These are phyloP conservation scores for Ceratosolen solmsi DNA, from an alignment of 1,140 invertebrate genomes.

Conservation along the genomic window DNA sequence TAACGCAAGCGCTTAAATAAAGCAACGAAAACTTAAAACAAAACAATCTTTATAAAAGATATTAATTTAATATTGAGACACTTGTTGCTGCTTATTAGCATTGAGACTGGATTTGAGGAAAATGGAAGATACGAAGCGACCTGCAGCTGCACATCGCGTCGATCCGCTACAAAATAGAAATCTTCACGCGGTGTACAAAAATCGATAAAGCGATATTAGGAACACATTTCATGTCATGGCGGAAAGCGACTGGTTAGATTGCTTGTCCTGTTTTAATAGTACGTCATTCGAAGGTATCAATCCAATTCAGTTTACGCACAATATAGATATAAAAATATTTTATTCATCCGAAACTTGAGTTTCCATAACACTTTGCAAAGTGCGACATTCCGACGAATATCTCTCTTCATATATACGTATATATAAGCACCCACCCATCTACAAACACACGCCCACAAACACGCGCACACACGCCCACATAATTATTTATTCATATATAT, in stretches of 20 bases:
- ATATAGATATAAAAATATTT: neutral
- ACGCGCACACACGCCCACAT: too few relatives aligned
- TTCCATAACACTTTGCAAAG: neutral
- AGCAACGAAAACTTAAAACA: neutral
- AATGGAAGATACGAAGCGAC: neutral
- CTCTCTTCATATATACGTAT: too few relatives aligned
- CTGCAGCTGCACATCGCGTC: too few relatives aligned
- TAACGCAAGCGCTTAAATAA: neutral
- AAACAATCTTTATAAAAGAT: neutral
- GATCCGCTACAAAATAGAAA: neutral
- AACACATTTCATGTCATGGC: constrained; percentile 34
- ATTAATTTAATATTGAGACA: neutral
- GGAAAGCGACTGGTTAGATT: neutral
- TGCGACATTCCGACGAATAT: too few relatives aligned
- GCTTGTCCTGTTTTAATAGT: neutral
- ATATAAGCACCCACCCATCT: too few relatives aligned
- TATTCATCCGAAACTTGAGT: neutral
- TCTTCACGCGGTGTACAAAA: neutral
- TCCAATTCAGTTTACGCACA: constrained; percentile 33
- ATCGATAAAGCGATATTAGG: constrained; percentile 37
- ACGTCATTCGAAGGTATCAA: constrained; percentile 3
- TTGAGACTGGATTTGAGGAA: neutral
- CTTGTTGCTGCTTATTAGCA: neutral
- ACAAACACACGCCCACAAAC: too few relatives aligned
- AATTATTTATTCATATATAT: too few relatives aligned